Evolutionary conservation across 35 echinoderm and acorn worm species (phyloP).

Genomic region (Eucidaris tribuloides): DNA sequence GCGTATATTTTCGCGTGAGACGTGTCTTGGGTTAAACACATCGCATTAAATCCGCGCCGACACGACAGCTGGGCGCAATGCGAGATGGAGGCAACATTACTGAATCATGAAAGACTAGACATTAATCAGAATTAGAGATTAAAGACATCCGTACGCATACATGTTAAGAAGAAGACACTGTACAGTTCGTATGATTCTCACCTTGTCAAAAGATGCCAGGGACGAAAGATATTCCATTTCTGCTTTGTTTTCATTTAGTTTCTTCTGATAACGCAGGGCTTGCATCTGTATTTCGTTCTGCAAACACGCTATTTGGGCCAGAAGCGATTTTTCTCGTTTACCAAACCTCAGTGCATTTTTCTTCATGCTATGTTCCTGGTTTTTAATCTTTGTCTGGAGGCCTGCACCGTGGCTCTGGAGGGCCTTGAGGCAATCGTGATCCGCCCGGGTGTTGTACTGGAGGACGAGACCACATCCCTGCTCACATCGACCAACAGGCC

Average conservation of each 20-base stretch:
- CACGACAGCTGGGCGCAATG: too few species aligned
- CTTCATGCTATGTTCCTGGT: conserved; percentile 86
- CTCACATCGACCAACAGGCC: conserved; percentile 84
- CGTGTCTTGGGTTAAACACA: too few species aligned
- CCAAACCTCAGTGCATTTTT: conserved; percentile 74
- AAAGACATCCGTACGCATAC: too few species aligned
- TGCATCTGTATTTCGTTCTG: conserved; percentile 99
- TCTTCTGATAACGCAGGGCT: conserved; percentile 90
- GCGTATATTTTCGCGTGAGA: too few species aligned
- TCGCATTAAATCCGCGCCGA: too few species aligned
- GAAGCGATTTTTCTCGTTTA: conserved; percentile 91
- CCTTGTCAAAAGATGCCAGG: conserved; percentile 71
- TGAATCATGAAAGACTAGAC: too few species aligned
- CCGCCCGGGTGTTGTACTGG: conserved; percentile 52
- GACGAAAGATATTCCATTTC: conserved; percentile 90
- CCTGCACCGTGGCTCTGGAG: conserved; percentile 58
- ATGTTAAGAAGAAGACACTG: too few species aligned
- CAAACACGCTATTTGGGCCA: conserved; percentile 87
- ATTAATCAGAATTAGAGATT: too few species aligned
- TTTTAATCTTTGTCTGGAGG: conserved; percentile 77
- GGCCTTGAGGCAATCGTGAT: conserved; percentile 90
- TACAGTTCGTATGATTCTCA: too few species aligned
- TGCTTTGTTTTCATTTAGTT: conserved; percentile 92
- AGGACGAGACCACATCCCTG: conserved; percentile 86
- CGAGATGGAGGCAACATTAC: too few species aligned